These are phyloP conservation scores for Pao palembangensis DNA, from an alignment of 2,113 vertebrate species.

Conservation along the genomic window DNA sequence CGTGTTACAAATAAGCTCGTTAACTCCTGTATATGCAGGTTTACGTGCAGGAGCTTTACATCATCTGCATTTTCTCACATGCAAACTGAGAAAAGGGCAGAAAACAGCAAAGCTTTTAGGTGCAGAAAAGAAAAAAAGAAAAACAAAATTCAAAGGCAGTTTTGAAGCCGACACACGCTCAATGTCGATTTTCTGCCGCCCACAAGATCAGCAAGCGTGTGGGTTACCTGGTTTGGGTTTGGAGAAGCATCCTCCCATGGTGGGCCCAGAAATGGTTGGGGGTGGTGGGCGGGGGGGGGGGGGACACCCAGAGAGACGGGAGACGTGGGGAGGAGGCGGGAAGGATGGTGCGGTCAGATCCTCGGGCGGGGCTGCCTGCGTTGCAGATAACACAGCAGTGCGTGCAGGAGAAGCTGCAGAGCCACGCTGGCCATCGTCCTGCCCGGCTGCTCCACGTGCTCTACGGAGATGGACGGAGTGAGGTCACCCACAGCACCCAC, in stretches of 20 bases:
- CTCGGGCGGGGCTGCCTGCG: slow-evolving; percentile 42
- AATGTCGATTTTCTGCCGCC: no score
- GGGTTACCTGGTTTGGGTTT: slow-evolving; percentile 94
- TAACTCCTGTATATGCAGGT: no score
- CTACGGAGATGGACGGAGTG: slow-evolving; percentile 33
- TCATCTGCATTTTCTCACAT: no score
- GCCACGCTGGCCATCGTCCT: slow-evolving; percentile 71
- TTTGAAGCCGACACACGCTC: no score
- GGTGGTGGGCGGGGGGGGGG: no score
- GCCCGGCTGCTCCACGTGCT: slow-evolving; percentile 67
- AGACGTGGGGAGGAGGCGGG: slow-evolving; percentile 37
- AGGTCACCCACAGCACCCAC: slow-evolving; percentile 15
- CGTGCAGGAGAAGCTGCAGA: slow-evolving; percentile 59
- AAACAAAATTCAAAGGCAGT: no score
- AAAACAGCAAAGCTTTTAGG: no score
- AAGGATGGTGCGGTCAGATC: slow-evolving; percentile 50
- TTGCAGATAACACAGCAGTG: slow-evolving; percentile 51
- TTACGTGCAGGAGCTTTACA: no score
- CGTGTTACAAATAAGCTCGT: no score
- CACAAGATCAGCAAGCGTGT: neutral
- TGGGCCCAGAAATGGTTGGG: slow-evolving; percentile 61
- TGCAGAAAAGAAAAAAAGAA: no score
- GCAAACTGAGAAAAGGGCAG: no score
- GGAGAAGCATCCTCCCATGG: slow-evolving; percentile 98
- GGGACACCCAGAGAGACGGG: slow-evolving; percentile 57